Base-by-base conservation (phyloP, 2,888 invertebrate species). In the Zygothrica quintamaculata region DNA sequence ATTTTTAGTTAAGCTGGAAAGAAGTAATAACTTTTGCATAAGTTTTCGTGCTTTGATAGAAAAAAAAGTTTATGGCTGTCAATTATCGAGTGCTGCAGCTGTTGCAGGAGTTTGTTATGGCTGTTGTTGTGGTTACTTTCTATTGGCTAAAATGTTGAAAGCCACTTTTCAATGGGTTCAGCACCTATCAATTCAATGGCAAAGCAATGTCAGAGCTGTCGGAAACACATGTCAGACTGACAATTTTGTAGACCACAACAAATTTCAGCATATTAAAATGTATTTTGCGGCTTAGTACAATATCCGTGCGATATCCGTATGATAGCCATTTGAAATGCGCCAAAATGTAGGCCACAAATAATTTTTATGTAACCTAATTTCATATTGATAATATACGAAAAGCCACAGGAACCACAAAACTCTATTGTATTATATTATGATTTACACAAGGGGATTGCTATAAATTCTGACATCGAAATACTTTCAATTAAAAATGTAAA, bases 271-370 rank as follows among this genome's bases (percentile, higher is more conserved):
- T 57, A 39, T 51, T 48, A 18, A 25, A 52, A 33, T 64, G 47
- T 12, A 25, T n/a, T 65, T 51, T 51, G 65, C 16, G 39, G 65
- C 31, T 25, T 26, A 11, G n/a, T n/a, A n/a, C n/a, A n/a, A n/a
- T n/a, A n/a, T n/a, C n/a, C n/a, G n/a, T n/a, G n/a, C n/a, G n/a
- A n/a, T n/a, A n/a, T n/a, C n/a, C n/a, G n/a, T n/a, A n/a, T n/a
- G n/a, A n/a, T n/a, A n/a, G n/a, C n/a, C n/a, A n/a, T n/a, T n/a
- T n/a, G n/a, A n/a, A n/a, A n/a, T 44, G 25, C 37, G 34, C 25
- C 3, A 16, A 26, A 26, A 43, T 29, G 11, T 26, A n/a, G 13
- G 11, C 40, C 15, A 15, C 13, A 25, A 22, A 50, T 55, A 51
- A 61, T 53, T 39, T n/a, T 36, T 11, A 31, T 26, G 12, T 34